Base-by-base conservation (phyloP, 2,113 vertebrate genomes). In the Zosterops lateralis region DNA sequence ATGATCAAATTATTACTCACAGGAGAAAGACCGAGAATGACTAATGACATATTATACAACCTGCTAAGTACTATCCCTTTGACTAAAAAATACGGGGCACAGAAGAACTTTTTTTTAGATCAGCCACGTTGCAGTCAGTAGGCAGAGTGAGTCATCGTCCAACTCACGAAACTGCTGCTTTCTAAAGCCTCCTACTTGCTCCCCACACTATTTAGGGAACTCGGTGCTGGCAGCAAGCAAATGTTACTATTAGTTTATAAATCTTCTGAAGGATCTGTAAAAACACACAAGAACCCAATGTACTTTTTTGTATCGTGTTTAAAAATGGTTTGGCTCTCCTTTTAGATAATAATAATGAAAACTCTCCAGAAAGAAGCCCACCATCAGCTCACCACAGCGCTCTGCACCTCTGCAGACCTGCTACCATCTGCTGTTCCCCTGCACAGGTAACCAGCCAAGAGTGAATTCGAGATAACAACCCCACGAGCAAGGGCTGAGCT, bases 111-210 rank as follows among this genome's bases (percentile, higher is more conserved):
- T 90, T 89, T 95, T 94, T 92, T 67, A 91, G 60, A 80, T 76
- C 81, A 92, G 98, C 97, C 98, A 98, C 98, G 98, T 98, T 96
- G 97, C 97, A 97, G 92, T 94, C 92, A 83, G 96, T 94, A 97
- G 97, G 96, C 96, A 96, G 94, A 95, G 87, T 98, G 98, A 98
- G 96, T 98, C 98, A 98, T 87, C 95, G 53, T 34, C 81, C 93
- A 96, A 95, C 96, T 96, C 95, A 89, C 4, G 21, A 96, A 97
- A 96, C 96, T 89, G 94, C 86, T 51, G 92, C 89, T 91, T 90
- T 94, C 82, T 82, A 62, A 80, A 96, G 95, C 96, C 97, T 97
- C 96, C 96, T 81, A 97, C 96, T 94, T 24, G 90, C 92, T 96
- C 95, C 95, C 89, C 93, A 93, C 92, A 90, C 92, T 90, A 90